Evolutionary conservation across 1,140 invertebrate genomes (phyloP), one percentile per base, ranked within the genome.

Genomic region (Pemphigus obesinymphae): DNA sequence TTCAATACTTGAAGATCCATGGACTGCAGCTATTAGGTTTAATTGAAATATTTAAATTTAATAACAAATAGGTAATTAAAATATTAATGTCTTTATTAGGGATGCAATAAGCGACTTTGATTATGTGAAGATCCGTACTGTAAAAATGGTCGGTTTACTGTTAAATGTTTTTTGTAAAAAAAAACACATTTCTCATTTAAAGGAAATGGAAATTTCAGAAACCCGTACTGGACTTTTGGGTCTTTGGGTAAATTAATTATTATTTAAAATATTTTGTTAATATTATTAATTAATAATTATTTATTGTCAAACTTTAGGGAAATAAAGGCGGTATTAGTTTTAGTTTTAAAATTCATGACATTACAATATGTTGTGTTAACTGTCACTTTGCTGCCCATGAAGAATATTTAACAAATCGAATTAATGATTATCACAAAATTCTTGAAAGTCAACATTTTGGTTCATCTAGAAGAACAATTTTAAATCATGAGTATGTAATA

Each of bases 301-400:
- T 53, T 10, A 23, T 53, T 50, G 26, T 53, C 82, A 84, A 81
- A 86, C 90, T 89, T n/a, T 87, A 96, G 95, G 96, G 96, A 78
- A 98, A 97, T 87, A 98, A 98, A 90, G 96, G 97, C 29, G 96
- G 94, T 3, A 93, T 97, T 0, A 96, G 93, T 85, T 90, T 97
- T 66, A 89, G 96, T 70, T 91, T 97, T 84, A 93, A 93, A 84
- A 89, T 96, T 13, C 94, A 95, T 85, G 96, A 95, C 15, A 92
- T 93, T 83, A 96, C 94, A 20, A 85, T 97, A 40, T 96, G 94
- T 85, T 89, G 97, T 45, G 92, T 97, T 1, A 97, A 97, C 85
- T 90, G 92, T 48, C 96, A 98, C 87, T 87, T 98, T 78, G 93
- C 95, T 34, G 93, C 96, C 23, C 96, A 97, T 86, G 94, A 96